phyloP scores from a whole-genome alignment of 2,113 vertebrate genomes.

The Natator depressus region DNA sequence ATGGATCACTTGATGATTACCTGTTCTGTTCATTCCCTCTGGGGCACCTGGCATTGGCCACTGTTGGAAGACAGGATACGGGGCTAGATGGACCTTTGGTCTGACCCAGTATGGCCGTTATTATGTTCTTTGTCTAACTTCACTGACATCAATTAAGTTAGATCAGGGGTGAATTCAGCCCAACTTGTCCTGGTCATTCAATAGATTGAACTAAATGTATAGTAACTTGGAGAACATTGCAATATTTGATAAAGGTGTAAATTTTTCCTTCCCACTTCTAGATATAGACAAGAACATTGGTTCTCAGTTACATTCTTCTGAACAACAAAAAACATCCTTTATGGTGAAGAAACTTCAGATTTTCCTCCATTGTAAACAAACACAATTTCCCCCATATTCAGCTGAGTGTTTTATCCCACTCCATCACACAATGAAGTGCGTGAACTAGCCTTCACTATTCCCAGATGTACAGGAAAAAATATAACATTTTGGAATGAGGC shows the following conservation, averaged over 20 bases:
- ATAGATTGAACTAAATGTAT: not conserved
- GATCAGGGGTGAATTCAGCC: not conserved
- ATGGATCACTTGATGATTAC: too few species aligned
- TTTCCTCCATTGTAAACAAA: not conserved
- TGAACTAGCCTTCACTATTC: not conserved
- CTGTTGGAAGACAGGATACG: too few species aligned
- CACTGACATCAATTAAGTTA: not conserved
- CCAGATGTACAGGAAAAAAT: not conserved
- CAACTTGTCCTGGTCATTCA: not conserved
- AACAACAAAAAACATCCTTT: not conserved
- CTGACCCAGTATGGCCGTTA: too few species aligned
- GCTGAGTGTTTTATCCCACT: not conserved
- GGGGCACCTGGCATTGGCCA: too few species aligned
- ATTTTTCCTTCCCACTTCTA: not conserved
- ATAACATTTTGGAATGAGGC: not conserved
- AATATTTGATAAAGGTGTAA: not conserved
- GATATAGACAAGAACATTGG: not conserved
- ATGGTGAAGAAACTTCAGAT: not conserved
- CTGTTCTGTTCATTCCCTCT: too few species aligned
- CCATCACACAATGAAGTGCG: not conserved
- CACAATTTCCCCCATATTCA: not conserved
- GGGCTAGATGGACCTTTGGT: too few species aligned
- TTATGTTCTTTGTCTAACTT: not conserved
- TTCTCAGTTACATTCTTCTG: not conserved
- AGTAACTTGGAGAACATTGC: not conserved